Percentiles rank a stretch among this genome's conserved stretches.
Evolutionary conservation across 37 sponge, comb jelly and placozoan species (phyloP).

Genomic region (Eunapius fragilis): DNA sequence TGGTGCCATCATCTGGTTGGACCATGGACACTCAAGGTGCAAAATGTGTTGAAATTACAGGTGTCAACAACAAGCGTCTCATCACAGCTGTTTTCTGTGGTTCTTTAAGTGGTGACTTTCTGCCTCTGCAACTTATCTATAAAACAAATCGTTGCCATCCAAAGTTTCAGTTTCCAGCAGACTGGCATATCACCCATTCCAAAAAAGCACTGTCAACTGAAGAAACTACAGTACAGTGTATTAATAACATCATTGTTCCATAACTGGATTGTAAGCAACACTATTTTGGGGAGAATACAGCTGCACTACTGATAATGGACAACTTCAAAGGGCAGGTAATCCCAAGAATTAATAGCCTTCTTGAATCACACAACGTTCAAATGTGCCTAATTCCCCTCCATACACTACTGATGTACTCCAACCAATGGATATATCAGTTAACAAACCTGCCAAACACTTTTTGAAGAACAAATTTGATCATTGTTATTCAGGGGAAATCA

Average conservation of each 20-base stretch:
- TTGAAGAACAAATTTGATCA: slow-evolving; percentile 29
- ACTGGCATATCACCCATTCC: slow-evolving; percentile 65
- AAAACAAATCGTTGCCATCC: slow-evolving; percentile 40
- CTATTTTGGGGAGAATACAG: too few species aligned
- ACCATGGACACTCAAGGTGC: slow-evolving; percentile 37
- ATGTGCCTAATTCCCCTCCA: slow-evolving; percentile 42
- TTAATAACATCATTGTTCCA: slow-evolving; percentile 50
- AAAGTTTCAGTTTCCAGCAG: slow-evolving; percentile 25
- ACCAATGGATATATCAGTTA: slow-evolving; percentile 63
- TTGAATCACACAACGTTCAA: slow-evolving; percentile 56
- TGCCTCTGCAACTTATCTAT: slow-evolving; percentile 52
- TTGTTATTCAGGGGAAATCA: slow-evolving; percentile 54
- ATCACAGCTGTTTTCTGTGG: slow-evolving; percentile 46
- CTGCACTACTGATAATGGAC: too few species aligned
- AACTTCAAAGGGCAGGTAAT: too few species aligned
- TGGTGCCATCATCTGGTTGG: slow-evolving; percentile 25
- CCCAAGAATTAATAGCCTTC: slow-evolving; percentile 3
- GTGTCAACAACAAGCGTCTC: slow-evolving; percentile 20
- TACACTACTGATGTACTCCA: slow-evolving; percentile 58
- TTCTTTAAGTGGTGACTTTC: slow-evolving; percentile 25
- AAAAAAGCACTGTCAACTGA: slow-evolving; percentile 59
- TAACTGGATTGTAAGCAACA: slow-evolving; percentile 23
- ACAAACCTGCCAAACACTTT: slow-evolving; percentile 60
- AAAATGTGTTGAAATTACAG: slow-evolving; percentile 27
- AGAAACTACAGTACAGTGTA: slow-evolving; percentile 42